These are phyloP conservation scores for Albula glossodonta DNA, from an alignment of 2,113 vertebrate genomes.

Conservation along the genomic window DNA sequence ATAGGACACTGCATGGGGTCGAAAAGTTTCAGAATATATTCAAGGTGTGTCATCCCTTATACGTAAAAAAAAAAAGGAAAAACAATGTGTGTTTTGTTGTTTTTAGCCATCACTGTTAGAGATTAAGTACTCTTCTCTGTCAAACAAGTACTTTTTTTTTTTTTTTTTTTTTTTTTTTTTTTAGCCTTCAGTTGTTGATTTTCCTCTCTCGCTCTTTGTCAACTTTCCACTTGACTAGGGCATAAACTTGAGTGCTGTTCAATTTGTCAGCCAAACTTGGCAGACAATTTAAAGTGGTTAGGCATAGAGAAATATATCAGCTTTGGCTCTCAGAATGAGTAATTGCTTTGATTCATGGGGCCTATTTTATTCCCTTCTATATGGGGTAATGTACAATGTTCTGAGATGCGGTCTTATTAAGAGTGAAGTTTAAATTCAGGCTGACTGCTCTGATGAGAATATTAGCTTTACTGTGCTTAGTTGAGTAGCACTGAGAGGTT, in stretches of 20 bases:
- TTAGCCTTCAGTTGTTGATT: background rate
- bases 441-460: background rate
- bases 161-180: background rate
- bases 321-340: slow-evolving; percentile 48
- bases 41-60: slow-evolving; percentile 7
- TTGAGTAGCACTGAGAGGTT: background rate
- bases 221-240: slow-evolving; percentile 26
- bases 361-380: slow-evolving; percentile 9
- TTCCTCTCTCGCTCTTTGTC: slow-evolving; percentile 17
- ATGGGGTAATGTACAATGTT: background rate
- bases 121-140: background rate
- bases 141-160: background rate
- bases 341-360: slow-evolving; percentile 52
- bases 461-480: background rate
- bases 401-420: background rate
- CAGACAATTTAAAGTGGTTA: slow-evolving; percentile 43
- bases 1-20: slow-evolving; percentile 42
- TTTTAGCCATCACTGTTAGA: background rate
- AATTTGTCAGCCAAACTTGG: slow-evolving; percentile 39
- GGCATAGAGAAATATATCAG: slow-evolving; percentile 39
- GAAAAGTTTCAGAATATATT: slow-evolving; percentile 24
- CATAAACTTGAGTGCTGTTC: slow-evolving; percentile 20
- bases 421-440: background rate
- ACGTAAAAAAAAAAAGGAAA: slow-evolving; percentile 9
- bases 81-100: background rate